Conservation (phyloP, 2,888 invertebrate genomes). For the Lingula anatina region DNA sequence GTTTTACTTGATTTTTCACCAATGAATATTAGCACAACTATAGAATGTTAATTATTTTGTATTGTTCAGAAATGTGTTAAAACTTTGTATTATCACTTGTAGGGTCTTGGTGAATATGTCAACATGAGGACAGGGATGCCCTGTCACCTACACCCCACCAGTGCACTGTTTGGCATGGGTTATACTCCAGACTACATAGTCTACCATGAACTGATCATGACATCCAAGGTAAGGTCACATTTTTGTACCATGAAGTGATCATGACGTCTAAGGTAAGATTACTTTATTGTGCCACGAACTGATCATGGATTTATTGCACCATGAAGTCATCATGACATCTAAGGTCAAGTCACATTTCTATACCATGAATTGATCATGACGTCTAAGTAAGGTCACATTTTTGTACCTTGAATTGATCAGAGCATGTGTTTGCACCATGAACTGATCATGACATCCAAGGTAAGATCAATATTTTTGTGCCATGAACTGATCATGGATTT, state of each 20-base stretch:
- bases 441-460: conserved; percentile 93
- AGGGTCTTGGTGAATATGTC: conserved; percentile 98
- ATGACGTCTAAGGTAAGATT: conserved; percentile 80
- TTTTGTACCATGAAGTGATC: conserved; percentile 97
- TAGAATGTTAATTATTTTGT: background rate
- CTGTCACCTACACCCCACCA: conserved; percentile 95
- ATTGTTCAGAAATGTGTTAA: background rate
- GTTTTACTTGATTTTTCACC: too few species aligned
- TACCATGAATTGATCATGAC: too few species aligned
- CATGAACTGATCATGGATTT: background rate
- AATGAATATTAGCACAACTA: too few species aligned
- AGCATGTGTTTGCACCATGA: too few species aligned
- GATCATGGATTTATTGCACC: too few species aligned
- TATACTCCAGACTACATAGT: conserved; percentile 97
- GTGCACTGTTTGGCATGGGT: conserved; percentile 95
- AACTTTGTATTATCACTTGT: conserved; percentile 53
- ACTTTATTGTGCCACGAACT: background rate
- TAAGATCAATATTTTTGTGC: conserved; percentile 23
- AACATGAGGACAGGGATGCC: conserved; percentile 98
- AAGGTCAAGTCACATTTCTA: too few species aligned
- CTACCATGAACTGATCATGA: conserved; percentile 99
- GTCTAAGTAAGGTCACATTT: too few species aligned
- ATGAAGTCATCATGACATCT: too few species aligned
- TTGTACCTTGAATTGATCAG: too few species aligned
- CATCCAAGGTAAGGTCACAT: too few species aligned